phyloP scores from a whole-genome alignment of 2,797 vertebrate genomes.

The Mionectes olivaceus region DNA sequence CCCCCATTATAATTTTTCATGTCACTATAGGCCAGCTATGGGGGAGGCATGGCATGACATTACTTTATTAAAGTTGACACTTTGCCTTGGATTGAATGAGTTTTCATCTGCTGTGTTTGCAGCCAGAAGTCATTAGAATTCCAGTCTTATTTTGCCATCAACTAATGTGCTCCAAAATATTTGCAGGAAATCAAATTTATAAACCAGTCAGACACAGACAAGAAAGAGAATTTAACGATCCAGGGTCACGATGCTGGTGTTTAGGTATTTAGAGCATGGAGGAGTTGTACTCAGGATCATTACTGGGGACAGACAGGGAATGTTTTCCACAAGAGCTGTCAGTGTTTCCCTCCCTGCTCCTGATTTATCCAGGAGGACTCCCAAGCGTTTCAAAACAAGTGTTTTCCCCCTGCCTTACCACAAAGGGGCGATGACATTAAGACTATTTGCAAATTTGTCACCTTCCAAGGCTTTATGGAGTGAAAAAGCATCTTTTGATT shows the following conservation, averaged over 20 bases:
- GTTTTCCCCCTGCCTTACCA: not conserved
- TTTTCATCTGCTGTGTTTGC: not conserved
- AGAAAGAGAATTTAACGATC: not conserved
- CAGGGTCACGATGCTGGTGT: not conserved
- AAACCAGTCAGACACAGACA: not conserved
- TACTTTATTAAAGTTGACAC: constrained; percentile 65
- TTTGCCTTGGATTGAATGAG: constrained; percentile 37
- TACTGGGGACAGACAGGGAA: not conserved
- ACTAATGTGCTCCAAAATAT: constrained; percentile 49
- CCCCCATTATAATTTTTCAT: constrained; percentile 68
- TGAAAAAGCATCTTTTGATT: not conserved
- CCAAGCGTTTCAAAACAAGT: not conserved
- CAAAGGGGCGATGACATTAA: not conserved
- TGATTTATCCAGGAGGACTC: constrained; percentile 11
- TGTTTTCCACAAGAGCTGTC: not conserved
- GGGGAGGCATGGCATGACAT: constrained; percentile 29
- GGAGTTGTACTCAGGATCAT: not conserved
- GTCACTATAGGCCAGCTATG: constrained; percentile 51
- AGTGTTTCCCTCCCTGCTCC: not conserved
- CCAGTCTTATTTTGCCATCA: not conserved
- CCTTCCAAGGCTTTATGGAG: not conserved
- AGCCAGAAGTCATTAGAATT: constrained; percentile 41
- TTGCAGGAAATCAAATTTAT: constrained; percentile 59
- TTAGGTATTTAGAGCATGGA: not conserved
- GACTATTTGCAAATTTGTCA: not conserved